Base-by-base conservation (phyloP, 2,797 vertebrate species). In the Phataginus tricuspis region DNA sequence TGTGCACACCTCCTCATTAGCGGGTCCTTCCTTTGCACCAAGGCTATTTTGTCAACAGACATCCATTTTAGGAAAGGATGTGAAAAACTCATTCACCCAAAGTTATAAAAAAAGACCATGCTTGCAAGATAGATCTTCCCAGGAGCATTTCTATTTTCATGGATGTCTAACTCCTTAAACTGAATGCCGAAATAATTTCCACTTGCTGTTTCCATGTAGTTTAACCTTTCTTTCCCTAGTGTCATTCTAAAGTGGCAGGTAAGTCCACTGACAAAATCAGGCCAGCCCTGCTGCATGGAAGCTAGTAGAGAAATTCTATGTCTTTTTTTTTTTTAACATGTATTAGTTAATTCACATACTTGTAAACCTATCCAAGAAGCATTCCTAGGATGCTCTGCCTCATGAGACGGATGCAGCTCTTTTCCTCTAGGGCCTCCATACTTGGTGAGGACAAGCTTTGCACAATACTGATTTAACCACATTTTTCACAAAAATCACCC, bases 151-250 rank as follows among this genome's bases (percentile, higher is more conserved):
- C 61, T 37, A 34, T 83, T 79, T 90, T 83, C 59, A 55, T 55
- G 68, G 55, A 90, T 90, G 61, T 74, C 51, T 84, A 85, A 80
- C 39, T 74, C 42, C 69, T 95, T 51, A 85, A 74, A 51, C 86
- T 77, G 39, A 90, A 78, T 51, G 59, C 21, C 63, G 15, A 86
- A 95, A 86, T 51, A 71, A 59, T 93, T 86, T 86, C 9, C 16
- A 45, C 51, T 45, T 74, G 13, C 16, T 79, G 23, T 93, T 86
- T 86, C 42, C 68, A 82, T 23, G 23, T 18, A 37, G 13, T n/a
- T 75, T 57, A 53, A 79, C 39, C 34, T 85, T 90, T 71, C 72
- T 75, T 88, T 77, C 31, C 27, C 63, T n/a, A 34, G 27, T 7
- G 9, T 59, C 77, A 57, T 83, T 77, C 68, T 42, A 23, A 92